These are phyloP conservation scores for Kryptolebias ocellatus DNA, from an alignment of 2,797 vertebrate genomes.

Conservation along the genomic window DNA sequence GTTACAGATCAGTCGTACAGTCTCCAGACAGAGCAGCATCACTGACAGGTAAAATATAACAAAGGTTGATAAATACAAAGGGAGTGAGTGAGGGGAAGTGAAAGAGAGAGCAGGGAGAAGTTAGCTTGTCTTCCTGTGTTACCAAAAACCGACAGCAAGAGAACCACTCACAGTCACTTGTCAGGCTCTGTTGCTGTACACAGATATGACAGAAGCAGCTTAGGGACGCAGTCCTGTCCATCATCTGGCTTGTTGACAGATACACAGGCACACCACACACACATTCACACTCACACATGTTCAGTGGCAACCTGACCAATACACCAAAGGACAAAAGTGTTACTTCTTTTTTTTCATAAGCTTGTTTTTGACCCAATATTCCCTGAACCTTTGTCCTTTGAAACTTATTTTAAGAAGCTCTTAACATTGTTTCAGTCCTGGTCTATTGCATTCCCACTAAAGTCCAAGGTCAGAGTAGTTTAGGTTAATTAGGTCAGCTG, in stretches of 20 bases:
- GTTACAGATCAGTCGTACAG: slow-evolving; percentile 9
- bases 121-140: slow-evolving; percentile 53
- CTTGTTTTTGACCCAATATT: too few relatives aligned
- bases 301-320: slow-evolving; percentile 37
- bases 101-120: slow-evolving; percentile 6
- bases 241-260: slow-evolving; percentile 60
- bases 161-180: slow-evolving; percentile 48
- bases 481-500: too few relatives aligned
- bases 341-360: background rate
- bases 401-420: too few relatives aligned
- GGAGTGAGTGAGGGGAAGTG: background rate
- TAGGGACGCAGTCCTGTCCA: slow-evolving; percentile 71
- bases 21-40: slow-evolving; percentile 1
- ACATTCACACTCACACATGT: slow-evolving; percentile 12
- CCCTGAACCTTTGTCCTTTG: too few relatives aligned
- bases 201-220: slow-evolving; percentile 69
- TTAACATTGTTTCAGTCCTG: too few relatives aligned
- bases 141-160: slow-evolving; percentile 41
- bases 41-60: slow-evolving; percentile 15
- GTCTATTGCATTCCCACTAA: too few relatives aligned
- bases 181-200: slow-evolving; percentile 55
- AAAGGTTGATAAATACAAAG: slow-evolving; percentile 18
- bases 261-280: slow-evolving; percentile 14
- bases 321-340: slow-evolving; percentile 44
- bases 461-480: too few relatives aligned